Percentiles rank a stretch among this genome's conserved stretches.
phyloP scores from a whole-genome alignment of 1,140 invertebrate species.

The Hetaerina americana region DNA sequence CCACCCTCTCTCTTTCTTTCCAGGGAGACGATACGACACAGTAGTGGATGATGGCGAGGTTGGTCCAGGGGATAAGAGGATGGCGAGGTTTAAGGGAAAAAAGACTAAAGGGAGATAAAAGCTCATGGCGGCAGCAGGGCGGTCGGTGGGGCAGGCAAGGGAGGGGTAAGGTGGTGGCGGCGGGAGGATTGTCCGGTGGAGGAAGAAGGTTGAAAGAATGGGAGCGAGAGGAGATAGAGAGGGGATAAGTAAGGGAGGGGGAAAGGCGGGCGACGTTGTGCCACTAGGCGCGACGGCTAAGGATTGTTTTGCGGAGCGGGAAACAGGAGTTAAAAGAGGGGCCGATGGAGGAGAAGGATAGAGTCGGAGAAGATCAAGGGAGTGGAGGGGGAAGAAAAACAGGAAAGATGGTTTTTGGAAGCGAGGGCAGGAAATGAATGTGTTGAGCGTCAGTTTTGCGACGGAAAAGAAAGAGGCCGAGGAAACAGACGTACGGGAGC shows the following conservation, averaged over 20 bases:
- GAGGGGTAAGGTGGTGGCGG: too few relatives aligned
- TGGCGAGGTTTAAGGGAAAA: too few relatives aligned
- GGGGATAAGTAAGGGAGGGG: background rate
- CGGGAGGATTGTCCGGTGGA: too few relatives aligned
- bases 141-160: too few relatives aligned
- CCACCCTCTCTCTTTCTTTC: background rate
- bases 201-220: too few relatives aligned
- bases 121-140: too few relatives aligned
- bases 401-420: background rate
- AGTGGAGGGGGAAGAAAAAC: background rate
- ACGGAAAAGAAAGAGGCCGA: too few relatives aligned
- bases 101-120: too few relatives aligned
- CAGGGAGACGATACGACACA: background rate
- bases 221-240: too few relatives aligned
- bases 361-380: background rate
- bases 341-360: background rate
- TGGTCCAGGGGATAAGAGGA: background rate
- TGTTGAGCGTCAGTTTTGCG: too few relatives aligned
- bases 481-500: too few relatives aligned
- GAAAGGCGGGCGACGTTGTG: background rate
- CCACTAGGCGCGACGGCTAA: background rate
- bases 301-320: background rate
- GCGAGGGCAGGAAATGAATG: too few relatives aligned
- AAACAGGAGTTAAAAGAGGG: background rate
- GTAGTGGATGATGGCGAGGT: background rate